Evolutionary conservation across 2,113 vertebrate species (phyloP).

Genomic region (Rhegmatorhina hoffmannsi): DNA sequence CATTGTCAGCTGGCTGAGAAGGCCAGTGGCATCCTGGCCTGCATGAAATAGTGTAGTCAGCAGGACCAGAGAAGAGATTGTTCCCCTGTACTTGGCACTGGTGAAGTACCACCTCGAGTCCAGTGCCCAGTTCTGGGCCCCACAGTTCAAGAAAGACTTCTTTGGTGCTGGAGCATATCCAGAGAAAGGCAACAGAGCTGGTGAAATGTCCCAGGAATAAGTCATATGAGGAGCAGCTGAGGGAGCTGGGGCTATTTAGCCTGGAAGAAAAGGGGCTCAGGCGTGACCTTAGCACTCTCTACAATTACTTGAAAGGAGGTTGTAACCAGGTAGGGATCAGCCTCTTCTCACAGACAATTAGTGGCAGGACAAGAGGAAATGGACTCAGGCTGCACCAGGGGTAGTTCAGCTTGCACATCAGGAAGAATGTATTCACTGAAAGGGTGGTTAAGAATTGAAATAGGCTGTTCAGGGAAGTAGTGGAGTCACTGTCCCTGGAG

Average conservation of each 20-base stretch:
- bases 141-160: accelerated
- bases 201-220: not conserved
- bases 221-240: not conserved
- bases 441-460: not conserved
- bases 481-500: not conserved
- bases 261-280: not conserved
- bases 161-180: accelerated
- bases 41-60: not conserved
- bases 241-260: not conserved
- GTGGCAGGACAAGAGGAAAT: not conserved
- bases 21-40: not conserved
- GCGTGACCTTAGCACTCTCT: accelerated
- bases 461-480: not conserved
- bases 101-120: accelerated
- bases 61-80: not conserved
- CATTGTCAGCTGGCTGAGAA: not conserved
- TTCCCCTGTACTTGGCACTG: accelerated
- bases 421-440: not conserved
- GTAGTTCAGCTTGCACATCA: not conserved
- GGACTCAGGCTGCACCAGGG: not conserved
- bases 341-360: not conserved
- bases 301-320: not conserved
- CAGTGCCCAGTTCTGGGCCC: not conserved
- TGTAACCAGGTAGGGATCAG: not conserved
- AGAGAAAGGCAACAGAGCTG: not conserved